Base-by-base conservation (phyloP, 2,888 invertebrate species). In the Malacosoma neustria region DNA sequence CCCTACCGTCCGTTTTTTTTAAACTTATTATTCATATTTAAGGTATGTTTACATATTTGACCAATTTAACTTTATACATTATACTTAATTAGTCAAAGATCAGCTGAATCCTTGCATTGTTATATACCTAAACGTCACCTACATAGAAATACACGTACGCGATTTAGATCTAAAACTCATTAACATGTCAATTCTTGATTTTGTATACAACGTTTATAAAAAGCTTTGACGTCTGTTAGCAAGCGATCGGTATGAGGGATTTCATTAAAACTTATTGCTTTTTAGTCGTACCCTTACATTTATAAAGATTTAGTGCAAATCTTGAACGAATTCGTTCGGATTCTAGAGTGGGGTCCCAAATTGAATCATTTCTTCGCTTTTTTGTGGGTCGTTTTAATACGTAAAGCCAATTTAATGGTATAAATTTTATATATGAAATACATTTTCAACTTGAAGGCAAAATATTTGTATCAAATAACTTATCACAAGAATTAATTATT, bases 241-340 rank as follows among this genome's bases (percentile, higher is more conserved):
- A 22, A 22, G 3, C 6, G 22, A 22, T 22, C 22, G 5, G 22
- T 22, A 4, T 47, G 42, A 47, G 44, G 52, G 44, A 45, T 42
- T 49, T 51, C 48, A 54, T 56, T 51, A 52, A 51, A 57, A 52
- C 49, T 54, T 56, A 50, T 51, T 47, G 46, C 47, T 34, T 55
- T 53, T 49, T 48, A 57, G 46, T 53, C 46, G 53, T 53, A 57
- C 48, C 41, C 46, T 47, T 41, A 46, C 35, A 42, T 45, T 48
- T 45, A 40, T 42, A 43, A 51, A 39, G 39, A 49, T 45, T 49
- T 43, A 51, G 43, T 45, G 44, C 38, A 43, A 42, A 34, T 43
- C 51, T 46, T 42, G 50, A 47, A 49, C 37, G 36, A 47, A 49
- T 48, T 47, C 39, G 45, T 41, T 33, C 43, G 31, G 43, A 52